These are phyloP conservation scores for Silurus asotus DNA, from an alignment of 2,113 vertebrate species.

Conservation along the genomic window DNA sequence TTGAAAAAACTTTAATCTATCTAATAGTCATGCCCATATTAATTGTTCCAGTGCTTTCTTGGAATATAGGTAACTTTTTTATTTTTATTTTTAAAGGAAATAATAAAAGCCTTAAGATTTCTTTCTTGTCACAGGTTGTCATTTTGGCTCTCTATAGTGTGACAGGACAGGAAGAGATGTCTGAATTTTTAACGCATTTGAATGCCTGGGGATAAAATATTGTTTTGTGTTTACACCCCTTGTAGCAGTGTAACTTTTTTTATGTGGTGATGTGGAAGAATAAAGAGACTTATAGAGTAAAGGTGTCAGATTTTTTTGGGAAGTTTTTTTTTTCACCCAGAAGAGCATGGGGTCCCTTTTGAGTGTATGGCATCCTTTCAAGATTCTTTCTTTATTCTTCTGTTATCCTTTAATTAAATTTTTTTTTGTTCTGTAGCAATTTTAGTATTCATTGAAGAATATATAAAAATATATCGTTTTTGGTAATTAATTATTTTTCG, in stretches of 20 bases:
- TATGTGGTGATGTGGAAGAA: conserved; percentile 37
- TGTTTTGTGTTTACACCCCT: conserved; percentile 44
- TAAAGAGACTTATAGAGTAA: background rate
- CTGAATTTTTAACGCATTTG: conserved; percentile 38
- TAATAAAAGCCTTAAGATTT: conserved; percentile 5
- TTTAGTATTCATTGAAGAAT: no score
- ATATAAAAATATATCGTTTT: background rate
- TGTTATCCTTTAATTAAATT: no score
- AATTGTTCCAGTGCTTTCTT: background rate
- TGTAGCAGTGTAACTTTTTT: conserved; percentile 44
- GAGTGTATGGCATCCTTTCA: background rate
- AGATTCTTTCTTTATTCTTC: background rate
- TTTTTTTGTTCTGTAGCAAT: no score
- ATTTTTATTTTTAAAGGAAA: background rate
- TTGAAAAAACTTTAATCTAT: background rate
- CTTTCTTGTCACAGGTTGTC: conserved; percentile 38
- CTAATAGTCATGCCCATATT: background rate
- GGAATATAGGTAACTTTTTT: background rate
- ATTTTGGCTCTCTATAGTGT: conserved; percentile 10
- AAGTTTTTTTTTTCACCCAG: background rate
- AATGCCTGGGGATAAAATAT: conserved; percentile 46
- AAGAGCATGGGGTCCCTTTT: background rate
- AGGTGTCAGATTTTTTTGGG: background rate
- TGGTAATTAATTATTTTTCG: background rate
- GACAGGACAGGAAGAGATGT: conserved; percentile 37